Evolutionary conservation across 2,113 vertebrate genomes (phyloP), one percentile per base, ranked within the genome.

Genomic region (Leucoraja erinaceus): DNA sequence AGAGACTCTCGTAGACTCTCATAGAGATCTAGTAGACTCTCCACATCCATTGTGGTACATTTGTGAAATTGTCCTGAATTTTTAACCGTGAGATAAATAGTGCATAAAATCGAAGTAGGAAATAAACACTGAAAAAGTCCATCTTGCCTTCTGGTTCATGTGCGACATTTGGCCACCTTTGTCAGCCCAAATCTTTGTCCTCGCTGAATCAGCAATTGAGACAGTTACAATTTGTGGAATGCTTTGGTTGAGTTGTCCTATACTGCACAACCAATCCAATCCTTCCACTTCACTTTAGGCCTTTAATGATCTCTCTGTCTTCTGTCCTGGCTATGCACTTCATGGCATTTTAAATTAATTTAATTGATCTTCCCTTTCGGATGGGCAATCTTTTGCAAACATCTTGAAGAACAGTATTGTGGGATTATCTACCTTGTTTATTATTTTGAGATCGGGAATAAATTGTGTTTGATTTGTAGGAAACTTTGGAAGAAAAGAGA

Each of bases 401-500:
- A 38, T 92, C 14, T 75, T 75, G 63, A 70, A 72, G 33, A 54
- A 2, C 18, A n/a, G 11, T 75, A 72, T 88, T 66, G 20, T 77
- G 12, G 33, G 5, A 84, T 84, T 31, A n/a, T 63, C 83, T 14
- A 88, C 14, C 83, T 31, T 12, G 1, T 68, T 56, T 77, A 63
- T n/a, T 93, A 8, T 90, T 88, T 93, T 14, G 75, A 70, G 33
- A 90, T 93, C 61, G 86, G 94, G 54, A 86, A 68, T 93, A n/a
- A 91, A 94, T 93, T 63, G 18, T 94, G 28, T 92, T 93, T 93
- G 22, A 77, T 90, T 78, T 81, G 31, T 66, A 97, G 97, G 96
- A 75, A 95, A 95, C 93, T 96, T 96, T 94, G 95, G 95, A 84
- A 96, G 96, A 94, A 97, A 96, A 95, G 97, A 97, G 93, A 97